phyloP scores from a whole-genome alignment of 2,113 vertebrate genomes.

The Tyto alba region DNA sequence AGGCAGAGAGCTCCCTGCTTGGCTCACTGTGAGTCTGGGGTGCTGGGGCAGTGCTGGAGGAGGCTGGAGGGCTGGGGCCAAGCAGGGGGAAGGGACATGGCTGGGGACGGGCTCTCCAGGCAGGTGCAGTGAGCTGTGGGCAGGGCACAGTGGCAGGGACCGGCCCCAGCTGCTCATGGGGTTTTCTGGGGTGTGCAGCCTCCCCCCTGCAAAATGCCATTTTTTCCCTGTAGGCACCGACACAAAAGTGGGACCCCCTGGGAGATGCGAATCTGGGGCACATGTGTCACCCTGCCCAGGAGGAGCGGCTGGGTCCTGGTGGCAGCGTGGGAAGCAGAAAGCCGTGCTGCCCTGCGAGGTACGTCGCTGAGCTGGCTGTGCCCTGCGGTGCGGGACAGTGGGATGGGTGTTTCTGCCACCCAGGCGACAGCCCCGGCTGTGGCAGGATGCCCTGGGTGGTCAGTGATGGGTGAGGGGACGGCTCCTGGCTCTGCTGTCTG shows the following conservation, averaged over 20 bases:
- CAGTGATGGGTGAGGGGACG: neutral
- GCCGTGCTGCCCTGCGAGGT: neutral
- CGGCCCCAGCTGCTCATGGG: neutral
- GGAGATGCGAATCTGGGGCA: fast-evolving
- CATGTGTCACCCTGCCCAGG: neutral
- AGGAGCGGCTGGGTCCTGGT: neutral
- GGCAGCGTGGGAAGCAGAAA: neutral
- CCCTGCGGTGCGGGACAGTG: neutral
- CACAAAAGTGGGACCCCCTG: fast-evolving
- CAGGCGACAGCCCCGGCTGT: fast-evolving
- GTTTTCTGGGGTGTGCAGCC: neutral
- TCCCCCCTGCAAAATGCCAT: neutral
- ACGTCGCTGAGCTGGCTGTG: neutral
- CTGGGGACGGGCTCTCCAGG: neutral
- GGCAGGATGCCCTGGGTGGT: neutral
- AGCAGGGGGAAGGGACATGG: neutral
- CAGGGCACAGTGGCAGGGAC: neutral
- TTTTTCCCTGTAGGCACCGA: neutral
- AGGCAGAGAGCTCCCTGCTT: neutral
- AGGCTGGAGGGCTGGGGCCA: fast-evolving
- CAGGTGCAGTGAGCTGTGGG: neutral
- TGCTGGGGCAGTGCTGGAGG: neutral
- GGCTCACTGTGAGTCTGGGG: neutral
- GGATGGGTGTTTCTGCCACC: neutral
- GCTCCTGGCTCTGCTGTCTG: neutral